Evolutionary conservation across 2,888 invertebrate species (phyloP).

Genomic region (Linnaemya tessellans): DNA sequence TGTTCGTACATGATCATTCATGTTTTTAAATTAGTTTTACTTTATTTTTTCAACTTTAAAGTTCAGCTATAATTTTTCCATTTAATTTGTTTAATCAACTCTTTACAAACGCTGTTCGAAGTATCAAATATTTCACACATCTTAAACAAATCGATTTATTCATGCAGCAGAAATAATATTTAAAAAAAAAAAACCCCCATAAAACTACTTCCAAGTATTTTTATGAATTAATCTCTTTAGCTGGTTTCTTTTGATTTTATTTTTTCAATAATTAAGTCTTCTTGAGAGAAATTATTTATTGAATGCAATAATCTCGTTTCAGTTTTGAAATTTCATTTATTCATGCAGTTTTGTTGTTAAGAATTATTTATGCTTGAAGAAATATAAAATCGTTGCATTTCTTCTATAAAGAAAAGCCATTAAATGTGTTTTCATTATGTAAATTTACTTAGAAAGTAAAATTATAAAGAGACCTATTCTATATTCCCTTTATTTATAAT

Average conservation of each 20-base stretch:
- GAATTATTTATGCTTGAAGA: slow-evolving; percentile 13
- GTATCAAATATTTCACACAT: not conserved
- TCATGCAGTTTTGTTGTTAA: not conserved
- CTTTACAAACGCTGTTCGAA: not conserved
- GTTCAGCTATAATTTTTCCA: too few relatives aligned
- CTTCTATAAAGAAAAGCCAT: not conserved
- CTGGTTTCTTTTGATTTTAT: not conserved
- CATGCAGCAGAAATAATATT: not conserved
- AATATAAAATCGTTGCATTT: not conserved
- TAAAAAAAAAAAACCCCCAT: not conserved
- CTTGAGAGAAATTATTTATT: slow-evolving; percentile 38
- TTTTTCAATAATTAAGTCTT: slow-evolving; percentile 40
- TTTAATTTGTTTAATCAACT: not conserved
- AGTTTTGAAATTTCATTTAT: not conserved
- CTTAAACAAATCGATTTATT: slow-evolving; percentile 24
- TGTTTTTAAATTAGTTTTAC: too few relatives aligned
- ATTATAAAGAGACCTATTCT: too few relatives aligned
- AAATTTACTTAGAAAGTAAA: not conserved
- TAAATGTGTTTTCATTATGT: slow-evolving; percentile 16
- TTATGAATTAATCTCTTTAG: slow-evolving; percentile 51
- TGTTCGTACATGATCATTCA: too few relatives aligned
- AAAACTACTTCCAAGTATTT: slow-evolving; percentile 1
- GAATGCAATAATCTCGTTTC: slow-evolving; percentile 32
- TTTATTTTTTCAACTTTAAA: not conserved
- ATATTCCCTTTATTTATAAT: too few relatives aligned